phyloP scores from a whole-genome alignment of 2,113 vertebrate species.

The Sylvietta virens region DNA sequence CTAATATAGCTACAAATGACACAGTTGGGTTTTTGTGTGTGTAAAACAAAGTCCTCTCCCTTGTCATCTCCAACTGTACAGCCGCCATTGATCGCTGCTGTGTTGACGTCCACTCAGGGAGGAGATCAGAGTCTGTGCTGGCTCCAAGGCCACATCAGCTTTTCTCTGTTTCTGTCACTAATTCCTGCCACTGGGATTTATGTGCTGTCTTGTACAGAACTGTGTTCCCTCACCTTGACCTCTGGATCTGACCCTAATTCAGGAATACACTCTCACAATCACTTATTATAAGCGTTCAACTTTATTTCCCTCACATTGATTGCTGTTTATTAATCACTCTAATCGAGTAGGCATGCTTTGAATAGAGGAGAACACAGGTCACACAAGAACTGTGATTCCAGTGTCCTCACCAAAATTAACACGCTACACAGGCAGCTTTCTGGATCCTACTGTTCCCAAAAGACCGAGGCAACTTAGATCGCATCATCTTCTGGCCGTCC shows the following conservation, averaged over 20 bases:
- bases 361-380: neutral
- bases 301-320: neutral
- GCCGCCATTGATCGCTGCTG: neutral
- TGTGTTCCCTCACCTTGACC: neutral
- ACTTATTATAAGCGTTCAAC: neutral
- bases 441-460: neutral
- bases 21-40: neutral
- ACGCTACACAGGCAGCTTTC: rapidly evolving
- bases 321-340: neutral
- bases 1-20: neutral
- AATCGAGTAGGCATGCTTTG: neutral
- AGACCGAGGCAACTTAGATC: neutral
- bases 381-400: neutral
- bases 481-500: neutral
- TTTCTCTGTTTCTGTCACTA: neutral
- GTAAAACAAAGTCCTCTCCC: neutral
- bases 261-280: neutral
- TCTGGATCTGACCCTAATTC: neutral
- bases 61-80: neutral
- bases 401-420: neutral
- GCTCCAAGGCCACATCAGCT: neutral
- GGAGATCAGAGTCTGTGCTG: neutral
- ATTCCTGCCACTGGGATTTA: neutral
- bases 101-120: neutral
- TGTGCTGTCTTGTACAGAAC: neutral